Base-by-base conservation (phyloP, 2,888 invertebrate genomes). In the Junonia oenone region DNA sequence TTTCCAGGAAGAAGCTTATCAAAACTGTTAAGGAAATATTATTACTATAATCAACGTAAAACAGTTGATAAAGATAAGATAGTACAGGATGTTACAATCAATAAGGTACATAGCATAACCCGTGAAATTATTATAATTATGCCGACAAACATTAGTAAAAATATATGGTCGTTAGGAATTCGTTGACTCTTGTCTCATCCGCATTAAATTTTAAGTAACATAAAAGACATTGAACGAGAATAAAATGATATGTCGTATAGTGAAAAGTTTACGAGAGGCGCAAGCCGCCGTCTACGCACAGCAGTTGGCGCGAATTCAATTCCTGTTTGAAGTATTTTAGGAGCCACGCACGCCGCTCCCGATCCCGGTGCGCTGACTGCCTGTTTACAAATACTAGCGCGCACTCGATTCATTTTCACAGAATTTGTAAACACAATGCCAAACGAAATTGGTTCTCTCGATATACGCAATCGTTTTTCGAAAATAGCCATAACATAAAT, bases 351-450 rank as follows among this genome's bases (percentile, higher is more conserved):
- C 78, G 76, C 73, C 69, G 73, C 69, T 69, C 64, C 73, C 69
- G 73, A 69, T 69, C 64, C 68, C 71, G 71, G 61, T 54, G 60
- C 58, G 61, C 63, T 50, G 58, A 70, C 73, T 73, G 76, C 80
- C 78, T 88, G 89, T 89, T 89, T 89, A 89, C 89, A 83, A 90
- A 90, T 89, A 87, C 79, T 84, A 81, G 79, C 77, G 74, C 81
- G 76, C 78, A 80, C 78, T 80, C 82, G 81, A 82, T 86, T 84
- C 80, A 76, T 84, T 83, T 85, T 74, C 81, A 73, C 75, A 68
- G 76, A 80, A 82, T 86, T 83, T 81, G 81, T 87, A 88, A 89
- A 85, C 86, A 87, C 62, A 75, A 73, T 72, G 76, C 82, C 76
- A 80, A 79, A 81, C 73, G 75, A 75, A 75, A 80, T 83, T 81